Percentiles rank a stretch among this genome's conserved stretches.
Conservation (phyloP, 2,888 invertebrate genomes). For the Athripsodes cinereus region DNA sequence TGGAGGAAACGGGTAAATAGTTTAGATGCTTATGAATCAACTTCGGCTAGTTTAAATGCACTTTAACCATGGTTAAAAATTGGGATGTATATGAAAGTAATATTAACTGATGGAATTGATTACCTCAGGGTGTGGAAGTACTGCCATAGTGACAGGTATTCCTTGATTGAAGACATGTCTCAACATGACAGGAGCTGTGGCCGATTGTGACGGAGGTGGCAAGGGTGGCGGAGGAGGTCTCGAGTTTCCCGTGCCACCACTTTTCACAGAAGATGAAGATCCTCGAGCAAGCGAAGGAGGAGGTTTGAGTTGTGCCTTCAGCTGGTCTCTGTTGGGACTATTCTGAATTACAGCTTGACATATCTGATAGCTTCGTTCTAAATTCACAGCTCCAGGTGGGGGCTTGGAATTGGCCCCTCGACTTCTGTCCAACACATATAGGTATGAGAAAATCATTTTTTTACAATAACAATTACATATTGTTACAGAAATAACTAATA, state of each 20-base stretch:
- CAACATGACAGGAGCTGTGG: slow-evolving; percentile 58
- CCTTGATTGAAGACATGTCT: slow-evolving; percentile 55
- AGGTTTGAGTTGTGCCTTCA: slow-evolving; percentile 78
- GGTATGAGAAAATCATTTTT: no score
- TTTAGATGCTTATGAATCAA: no score
- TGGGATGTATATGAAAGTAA: no score
- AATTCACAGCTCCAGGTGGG: slow-evolving; percentile 85
- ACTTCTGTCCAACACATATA: slow-evolving; percentile 36
- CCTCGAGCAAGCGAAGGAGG: slow-evolving; percentile 69
- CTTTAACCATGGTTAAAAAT: no score
- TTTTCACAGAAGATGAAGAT: slow-evolving; percentile 32
- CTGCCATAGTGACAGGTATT: slow-evolving; percentile 36
- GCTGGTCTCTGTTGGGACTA: slow-evolving; percentile 83
- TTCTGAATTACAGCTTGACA: slow-evolving; percentile 91
- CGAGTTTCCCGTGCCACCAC: slow-evolving; percentile 29
- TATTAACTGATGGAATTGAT: no score
- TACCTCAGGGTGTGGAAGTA: slow-evolving; percentile 42
- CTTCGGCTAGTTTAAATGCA: no score
- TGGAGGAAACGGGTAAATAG: no score
- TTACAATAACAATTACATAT: no score
- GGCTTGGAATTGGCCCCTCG: slow-evolving; percentile 66
- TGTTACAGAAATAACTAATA: no score
- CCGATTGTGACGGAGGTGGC: slow-evolving; percentile 52
- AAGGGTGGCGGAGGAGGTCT: slow-evolving; percentile 41
- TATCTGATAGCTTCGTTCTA: slow-evolving; percentile 93